These are phyloP conservation scores for Saccopteryx leptura DNA, from an alignment of 2,113 vertebrate species.

Conservation along the genomic window DNA sequence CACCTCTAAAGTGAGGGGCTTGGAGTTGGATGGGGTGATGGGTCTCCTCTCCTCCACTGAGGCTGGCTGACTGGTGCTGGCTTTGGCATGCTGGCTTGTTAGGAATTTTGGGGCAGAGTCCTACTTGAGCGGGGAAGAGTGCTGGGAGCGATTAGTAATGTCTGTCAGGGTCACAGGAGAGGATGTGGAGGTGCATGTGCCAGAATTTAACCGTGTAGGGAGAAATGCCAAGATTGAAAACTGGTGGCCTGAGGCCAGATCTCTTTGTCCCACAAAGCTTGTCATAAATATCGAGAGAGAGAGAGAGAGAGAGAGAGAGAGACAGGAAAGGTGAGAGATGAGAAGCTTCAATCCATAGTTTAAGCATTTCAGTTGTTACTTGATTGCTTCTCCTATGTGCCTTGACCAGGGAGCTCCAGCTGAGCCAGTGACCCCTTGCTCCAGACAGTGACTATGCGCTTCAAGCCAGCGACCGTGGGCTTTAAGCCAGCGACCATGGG, in stretches of 20 bases:
- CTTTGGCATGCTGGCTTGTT: no score
- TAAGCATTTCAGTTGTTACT: no score
- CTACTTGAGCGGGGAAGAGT: background rate
- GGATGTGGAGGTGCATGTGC: rapidly evolving
- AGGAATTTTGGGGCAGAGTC: background rate
- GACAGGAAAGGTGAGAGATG: background rate
- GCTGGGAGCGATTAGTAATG: background rate
- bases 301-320: background rate
- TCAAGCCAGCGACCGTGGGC: no score
- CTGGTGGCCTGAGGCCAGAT: background rate
- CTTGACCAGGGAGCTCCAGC: background rate
- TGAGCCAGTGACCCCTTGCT: no score
- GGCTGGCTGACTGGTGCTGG: background rate
- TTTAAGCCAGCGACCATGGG: no score
- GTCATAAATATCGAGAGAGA: background rate
- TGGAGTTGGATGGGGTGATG: background rate
- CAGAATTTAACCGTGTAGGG: background rate
- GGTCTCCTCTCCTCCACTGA: background rate
- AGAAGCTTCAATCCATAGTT: no score
- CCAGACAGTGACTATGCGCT: no score
- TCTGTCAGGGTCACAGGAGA: background rate
- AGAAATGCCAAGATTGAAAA: background rate
- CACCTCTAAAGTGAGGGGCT: background rate
- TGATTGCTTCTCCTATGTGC: background rate
- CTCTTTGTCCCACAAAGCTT: background rate